A percentile compares a stretch with the other conserved stretches of the same genome.
These are phyloP conservation scores for Cyclina sinensis DNA, from an alignment of 1,140 invertebrate genomes.

Conservation along the genomic window DNA sequence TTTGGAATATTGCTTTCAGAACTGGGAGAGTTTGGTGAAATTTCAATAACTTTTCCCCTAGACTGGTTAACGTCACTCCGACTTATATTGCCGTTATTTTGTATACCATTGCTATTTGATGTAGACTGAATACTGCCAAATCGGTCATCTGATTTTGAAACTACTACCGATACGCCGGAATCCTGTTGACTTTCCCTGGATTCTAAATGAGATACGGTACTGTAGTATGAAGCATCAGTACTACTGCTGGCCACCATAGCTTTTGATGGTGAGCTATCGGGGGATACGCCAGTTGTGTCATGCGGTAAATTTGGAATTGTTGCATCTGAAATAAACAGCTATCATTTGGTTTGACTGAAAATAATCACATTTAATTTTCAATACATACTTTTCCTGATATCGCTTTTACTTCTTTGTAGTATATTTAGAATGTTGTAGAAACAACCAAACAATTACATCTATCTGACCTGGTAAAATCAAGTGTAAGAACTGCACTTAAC, in stretches of 20 bases:
- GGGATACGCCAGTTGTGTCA: background rate
- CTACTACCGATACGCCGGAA: background rate
- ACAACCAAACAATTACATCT: no score
- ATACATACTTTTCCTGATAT: no score
- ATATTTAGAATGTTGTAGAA: no score
- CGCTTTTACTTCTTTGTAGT: no score
- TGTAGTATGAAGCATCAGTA: conserved; percentile 52
- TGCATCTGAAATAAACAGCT: conserved; percentile 27
- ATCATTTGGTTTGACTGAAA: no score
- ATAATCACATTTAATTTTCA: no score
- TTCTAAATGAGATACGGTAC: conserved; percentile 28
- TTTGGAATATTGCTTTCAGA: conserved; percentile 3
- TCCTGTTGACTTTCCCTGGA: background rate
- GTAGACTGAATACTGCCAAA: conserved; percentile 18
- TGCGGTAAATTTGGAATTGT: conserved; percentile 44
- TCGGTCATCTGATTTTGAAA: conserved; percentile 22
- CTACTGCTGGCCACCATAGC: conserved; percentile 23
- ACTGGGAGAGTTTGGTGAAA: background rate
- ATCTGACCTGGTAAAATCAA: no score
- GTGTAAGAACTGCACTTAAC: no score
- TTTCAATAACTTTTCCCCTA: conserved; percentile 1
- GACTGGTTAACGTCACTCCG: conserved; percentile 5
- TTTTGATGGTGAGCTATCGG: conserved; percentile 28
- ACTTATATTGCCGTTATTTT: conserved; percentile 30
- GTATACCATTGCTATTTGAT: background rate